Percentiles rank a stretch among this genome's conserved stretches.
Conservation (phyloP, 2,888 invertebrate genomes). For the Lithophane ornitopus region DNA sequence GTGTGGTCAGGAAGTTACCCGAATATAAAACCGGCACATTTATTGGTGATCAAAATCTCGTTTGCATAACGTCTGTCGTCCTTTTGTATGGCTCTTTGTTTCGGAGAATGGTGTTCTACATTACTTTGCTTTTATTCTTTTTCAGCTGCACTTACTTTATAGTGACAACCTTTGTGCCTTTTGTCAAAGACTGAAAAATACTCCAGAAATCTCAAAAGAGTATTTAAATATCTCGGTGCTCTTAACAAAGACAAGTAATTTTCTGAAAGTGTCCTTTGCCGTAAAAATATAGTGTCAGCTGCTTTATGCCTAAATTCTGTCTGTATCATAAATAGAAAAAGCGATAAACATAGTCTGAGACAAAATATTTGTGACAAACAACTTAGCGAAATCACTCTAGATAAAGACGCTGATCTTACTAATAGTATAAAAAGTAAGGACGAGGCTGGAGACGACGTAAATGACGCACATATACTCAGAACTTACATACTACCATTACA, state of each 20-base stretch:
- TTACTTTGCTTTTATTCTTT: conserved; percentile 15
- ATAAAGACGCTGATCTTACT: conserved; percentile 33
- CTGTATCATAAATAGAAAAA: conserved; percentile 31
- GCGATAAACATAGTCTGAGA: conserved; percentile 37
- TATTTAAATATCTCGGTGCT: conserved; percentile 41
- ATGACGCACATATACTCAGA: conserved; percentile 68
- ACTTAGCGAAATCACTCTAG: conserved; percentile 43
- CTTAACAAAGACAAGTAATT: conserved; percentile 45
- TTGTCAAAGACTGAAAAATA: conserved; percentile 46
- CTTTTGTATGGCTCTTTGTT: conserved; percentile 40
- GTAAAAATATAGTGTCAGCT: conserved; percentile 47
- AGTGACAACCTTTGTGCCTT: conserved; percentile 34
- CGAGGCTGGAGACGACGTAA: conserved; percentile 50
- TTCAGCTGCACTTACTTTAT: conserved; percentile 52
- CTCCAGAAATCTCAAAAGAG: conserved; percentile 36
- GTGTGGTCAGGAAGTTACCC: conserved; percentile 45
- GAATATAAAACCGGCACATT: conserved; percentile 45
- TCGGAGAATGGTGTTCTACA: conserved; percentile 24
- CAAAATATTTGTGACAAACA: conserved; percentile 56
- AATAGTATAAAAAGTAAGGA: conserved; percentile 49
- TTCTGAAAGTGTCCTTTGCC: conserved; percentile 44
- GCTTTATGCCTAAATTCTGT: conserved; percentile 24
- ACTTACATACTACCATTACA: conserved; percentile 68
- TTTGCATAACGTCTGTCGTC: conserved; percentile 48
- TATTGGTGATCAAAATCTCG: conserved; percentile 50